These are phyloP conservation scores for Clepsis dumicolana DNA, from an alignment of 2,888 invertebrate genomes.

Conservation along the genomic window DNA sequence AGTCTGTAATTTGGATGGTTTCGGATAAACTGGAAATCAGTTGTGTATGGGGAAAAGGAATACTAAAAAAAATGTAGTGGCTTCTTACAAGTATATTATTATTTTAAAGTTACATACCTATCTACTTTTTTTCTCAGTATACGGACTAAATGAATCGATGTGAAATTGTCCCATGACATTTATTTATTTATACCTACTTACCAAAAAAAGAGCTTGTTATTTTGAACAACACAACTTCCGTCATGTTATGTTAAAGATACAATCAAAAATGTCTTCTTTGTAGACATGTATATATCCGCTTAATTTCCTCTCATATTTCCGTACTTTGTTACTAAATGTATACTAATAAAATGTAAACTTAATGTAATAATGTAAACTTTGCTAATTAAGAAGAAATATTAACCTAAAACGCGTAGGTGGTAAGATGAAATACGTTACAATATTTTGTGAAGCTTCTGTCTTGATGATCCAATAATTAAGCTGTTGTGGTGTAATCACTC, in stretches of 20 bases:
- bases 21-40: too few species aligned
- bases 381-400: conserved; percentile 1
- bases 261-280: not conserved
- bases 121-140: too few species aligned
- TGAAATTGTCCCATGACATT: too few species aligned
- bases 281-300: not conserved
- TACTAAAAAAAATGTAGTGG: not conserved
- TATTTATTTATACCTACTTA: too few species aligned
- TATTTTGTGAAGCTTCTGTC: not conserved
- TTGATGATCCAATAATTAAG: conserved; percentile 20
- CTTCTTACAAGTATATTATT: not conserved
- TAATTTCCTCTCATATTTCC: not conserved
- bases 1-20: conserved; percentile 8
- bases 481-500: conserved; percentile 25
- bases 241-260: too few species aligned
- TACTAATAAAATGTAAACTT: too few species aligned
- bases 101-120: not conserved
- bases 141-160: too few species aligned
- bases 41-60: not conserved
- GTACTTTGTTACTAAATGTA: not conserved
- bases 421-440: not conserved
- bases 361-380: too few species aligned
- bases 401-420: not conserved
- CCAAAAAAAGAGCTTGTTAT: too few species aligned
- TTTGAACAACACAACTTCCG: too few species aligned